These are phyloP conservation scores for Dreissena rostriformis DNA, from an alignment of 1,140 invertebrate genomes.

Conservation along the genomic window DNA sequence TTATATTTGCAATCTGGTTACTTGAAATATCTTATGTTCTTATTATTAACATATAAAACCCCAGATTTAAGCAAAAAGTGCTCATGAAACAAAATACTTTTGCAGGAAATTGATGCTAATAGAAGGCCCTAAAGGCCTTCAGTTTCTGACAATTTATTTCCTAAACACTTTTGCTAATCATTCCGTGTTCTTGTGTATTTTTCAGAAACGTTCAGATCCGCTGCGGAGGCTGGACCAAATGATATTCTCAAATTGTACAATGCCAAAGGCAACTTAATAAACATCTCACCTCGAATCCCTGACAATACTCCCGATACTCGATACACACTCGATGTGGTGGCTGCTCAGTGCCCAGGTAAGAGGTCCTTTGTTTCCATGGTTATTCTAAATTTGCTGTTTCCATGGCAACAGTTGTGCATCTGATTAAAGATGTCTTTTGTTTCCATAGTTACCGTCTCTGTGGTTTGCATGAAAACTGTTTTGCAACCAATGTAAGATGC, in stretches of 20 bases:
- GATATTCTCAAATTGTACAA: conserved; percentile 80
- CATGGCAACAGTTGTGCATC: not conserved
- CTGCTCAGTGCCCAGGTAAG: conserved; percentile 78
- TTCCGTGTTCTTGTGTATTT: conserved; percentile 4
- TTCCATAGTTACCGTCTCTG: not conserved
- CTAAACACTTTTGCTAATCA: not conserved
- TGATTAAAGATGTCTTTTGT: not conserved
- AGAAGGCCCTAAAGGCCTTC: not conserved
- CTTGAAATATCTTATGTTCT: not conserved
- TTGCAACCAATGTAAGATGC: no score
- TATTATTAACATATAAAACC: not conserved
- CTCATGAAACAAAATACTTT: not conserved
- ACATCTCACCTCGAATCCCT: conserved; percentile 85
- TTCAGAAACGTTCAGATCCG: conserved; percentile 78
- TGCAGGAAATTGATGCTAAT: not conserved
- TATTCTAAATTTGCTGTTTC: not conserved
- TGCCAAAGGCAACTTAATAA: conserved; percentile 84
- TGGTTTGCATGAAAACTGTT: not conserved
- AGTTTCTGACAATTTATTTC: not conserved
- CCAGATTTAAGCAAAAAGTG: not conserved
- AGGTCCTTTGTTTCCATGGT: conserved; percentile 48
- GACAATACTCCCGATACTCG: conserved; percentile 85
- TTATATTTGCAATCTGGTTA: no score
- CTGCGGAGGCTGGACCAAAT: conserved; percentile 76
- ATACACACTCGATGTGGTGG: conserved; percentile 85